Percentiles rank a stretch among this genome's conserved stretches.
Evolutionary conservation across 2,113 vertebrate species (phyloP).

Genomic region (Phylloscopus whistleri): DNA sequence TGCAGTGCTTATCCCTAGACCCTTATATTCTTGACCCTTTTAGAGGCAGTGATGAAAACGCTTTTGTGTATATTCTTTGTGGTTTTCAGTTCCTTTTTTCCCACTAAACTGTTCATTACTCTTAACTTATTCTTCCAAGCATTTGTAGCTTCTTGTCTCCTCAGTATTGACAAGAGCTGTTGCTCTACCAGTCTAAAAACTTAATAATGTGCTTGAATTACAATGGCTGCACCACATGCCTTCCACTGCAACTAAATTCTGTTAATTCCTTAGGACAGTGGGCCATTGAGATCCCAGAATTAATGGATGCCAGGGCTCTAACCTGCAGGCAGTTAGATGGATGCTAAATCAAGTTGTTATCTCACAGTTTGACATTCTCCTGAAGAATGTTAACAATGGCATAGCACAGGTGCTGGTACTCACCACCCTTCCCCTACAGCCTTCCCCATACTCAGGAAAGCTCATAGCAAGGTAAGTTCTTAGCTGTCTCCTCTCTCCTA

Average conservation of each 20-base stretch:
- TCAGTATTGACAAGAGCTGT: neutral
- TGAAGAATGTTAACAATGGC: neutral
- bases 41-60: neutral
- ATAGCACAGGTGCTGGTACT: neutral
- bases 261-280: accelerated
- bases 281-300: neutral
- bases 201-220: neutral
- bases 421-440: neutral
- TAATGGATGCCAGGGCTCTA: neutral
- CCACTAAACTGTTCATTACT: neutral
- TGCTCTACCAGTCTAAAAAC: neutral
- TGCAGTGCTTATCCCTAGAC: neutral
- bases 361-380: neutral
- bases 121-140: neutral
- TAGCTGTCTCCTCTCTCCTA: neutral
- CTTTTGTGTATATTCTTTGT: neutral
- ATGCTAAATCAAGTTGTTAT: neutral
- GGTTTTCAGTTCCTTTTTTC: neutral
- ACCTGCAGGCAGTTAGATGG: neutral
- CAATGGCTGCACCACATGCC: neutral
- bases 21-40: neutral
- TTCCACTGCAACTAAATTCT: neutral
- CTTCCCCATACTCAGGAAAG: neutral
- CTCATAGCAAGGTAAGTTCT: neutral
- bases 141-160: neutral